Conservation (phyloP, 53 echinoderm and acorn worm genomes). For the Astropecten irregularis region DNA sequence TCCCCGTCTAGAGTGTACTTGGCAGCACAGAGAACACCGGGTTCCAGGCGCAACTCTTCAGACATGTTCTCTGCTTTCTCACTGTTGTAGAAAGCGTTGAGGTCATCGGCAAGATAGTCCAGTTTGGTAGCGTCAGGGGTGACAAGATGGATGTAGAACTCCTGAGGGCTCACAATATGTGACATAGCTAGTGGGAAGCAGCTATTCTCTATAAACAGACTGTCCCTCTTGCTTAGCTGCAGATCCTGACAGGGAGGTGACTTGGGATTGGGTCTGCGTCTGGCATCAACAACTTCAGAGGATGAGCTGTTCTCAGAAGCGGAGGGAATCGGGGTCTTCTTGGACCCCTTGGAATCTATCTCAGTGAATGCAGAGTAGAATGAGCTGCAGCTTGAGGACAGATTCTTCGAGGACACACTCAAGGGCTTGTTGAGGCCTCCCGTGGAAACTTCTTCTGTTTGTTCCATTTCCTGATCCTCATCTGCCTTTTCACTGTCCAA, state of each 20-base stretch:
- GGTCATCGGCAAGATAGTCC: conserved; percentile 68
- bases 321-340: neutral
- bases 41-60: neutral
- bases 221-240: neutral
- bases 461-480: neutral
- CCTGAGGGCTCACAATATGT: conserved; percentile 70
- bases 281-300: too few relatives aligned
- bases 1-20: conserved; percentile 67
- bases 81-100: conserved; percentile 62
- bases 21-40: conserved; percentile 63
- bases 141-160: conserved; percentile 88
- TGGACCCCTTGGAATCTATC: neutral
- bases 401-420: conserved; percentile 24
- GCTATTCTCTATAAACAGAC: conserved; percentile 37
- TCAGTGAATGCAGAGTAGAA: conserved; percentile 28
- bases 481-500: neutral
- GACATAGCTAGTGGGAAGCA: conserved; percentile 75
- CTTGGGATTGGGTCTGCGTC: too few relatives aligned
- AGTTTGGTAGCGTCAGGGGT: conserved; percentile 64
- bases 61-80: neutral
- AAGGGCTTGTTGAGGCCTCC: conserved; percentile 18
- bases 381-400: conserved; percentile 28
- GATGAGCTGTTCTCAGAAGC: too few relatives aligned
- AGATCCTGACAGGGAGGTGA: neutral
- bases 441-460: neutral